phyloP scores from a whole-genome alignment of 2,113 vertebrate species.

The Ursus arctos region DNA sequence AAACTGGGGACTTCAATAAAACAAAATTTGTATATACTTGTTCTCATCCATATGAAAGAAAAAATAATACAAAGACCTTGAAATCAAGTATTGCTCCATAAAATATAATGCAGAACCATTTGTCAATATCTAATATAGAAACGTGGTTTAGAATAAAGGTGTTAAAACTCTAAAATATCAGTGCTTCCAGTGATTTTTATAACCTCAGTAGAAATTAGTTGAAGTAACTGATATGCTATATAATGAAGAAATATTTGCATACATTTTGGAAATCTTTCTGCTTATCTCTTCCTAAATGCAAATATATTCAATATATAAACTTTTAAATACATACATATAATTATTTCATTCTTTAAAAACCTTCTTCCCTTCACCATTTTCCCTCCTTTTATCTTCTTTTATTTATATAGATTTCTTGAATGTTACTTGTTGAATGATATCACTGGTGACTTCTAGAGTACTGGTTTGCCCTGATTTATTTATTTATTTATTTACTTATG shows the following conservation, averaged over 20 bases:
- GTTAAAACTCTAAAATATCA: background rate
- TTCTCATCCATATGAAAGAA: background rate
- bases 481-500: background rate
- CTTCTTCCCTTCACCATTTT: background rate
- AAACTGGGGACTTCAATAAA: background rate
- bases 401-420: background rate
- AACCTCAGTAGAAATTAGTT: background rate
- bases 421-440: background rate
- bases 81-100: background rate
- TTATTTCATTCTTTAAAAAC: background rate
- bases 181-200: background rate
- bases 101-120: background rate
- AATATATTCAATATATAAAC: background rate
- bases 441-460: background rate
- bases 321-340: background rate
- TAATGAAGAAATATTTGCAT: background rate
- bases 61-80: background rate
- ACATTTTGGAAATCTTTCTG: background rate
- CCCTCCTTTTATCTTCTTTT: background rate
- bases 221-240: background rate
- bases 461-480: background rate
- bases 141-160: background rate
- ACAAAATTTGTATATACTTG: background rate
- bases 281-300: background rate
- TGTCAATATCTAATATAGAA: background rate